These are phyloP conservation scores for Prionailurus viverrinus DNA, from an alignment of 2,113 vertebrate species.

Conservation along the genomic window DNA sequence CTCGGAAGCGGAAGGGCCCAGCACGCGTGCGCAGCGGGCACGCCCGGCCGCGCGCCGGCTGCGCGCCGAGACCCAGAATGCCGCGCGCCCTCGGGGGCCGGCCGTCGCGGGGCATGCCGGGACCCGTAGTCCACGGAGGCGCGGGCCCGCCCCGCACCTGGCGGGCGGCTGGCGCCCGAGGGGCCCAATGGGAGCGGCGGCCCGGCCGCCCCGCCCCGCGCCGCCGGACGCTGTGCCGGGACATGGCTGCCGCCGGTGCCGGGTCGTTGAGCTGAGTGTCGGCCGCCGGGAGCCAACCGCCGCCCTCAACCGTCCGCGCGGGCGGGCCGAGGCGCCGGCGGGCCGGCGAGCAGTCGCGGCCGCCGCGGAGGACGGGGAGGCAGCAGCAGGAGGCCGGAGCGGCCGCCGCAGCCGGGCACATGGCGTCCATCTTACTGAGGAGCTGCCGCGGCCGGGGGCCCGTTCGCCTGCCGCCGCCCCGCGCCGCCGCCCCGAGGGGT, in stretches of 20 bases:
- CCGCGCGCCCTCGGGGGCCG: fast-evolving
- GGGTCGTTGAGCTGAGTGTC: slow-evolving; percentile 50
- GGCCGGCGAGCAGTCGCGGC: slow-evolving; percentile 9
- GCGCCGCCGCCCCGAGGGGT: slow-evolving; percentile 49
- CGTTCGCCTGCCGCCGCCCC: slow-evolving; percentile 20
- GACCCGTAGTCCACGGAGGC: neutral
- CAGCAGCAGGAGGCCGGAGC: neutral
- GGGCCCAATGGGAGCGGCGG: slow-evolving; percentile 67
- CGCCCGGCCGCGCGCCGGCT: no score
- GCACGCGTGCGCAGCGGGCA: neutral
- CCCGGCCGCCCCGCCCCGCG: slow-evolving; percentile 48
- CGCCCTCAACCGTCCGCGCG: neutral
- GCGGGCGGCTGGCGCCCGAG: neutral
- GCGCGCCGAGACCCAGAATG: neutral
- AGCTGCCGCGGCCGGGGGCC: slow-evolving; percentile 69
- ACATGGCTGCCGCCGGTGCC: slow-evolving; percentile 61
- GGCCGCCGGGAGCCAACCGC: neutral
- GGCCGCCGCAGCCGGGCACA: slow-evolving; percentile 43
- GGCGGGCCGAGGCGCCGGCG: neutral
- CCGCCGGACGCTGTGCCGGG: slow-evolving; percentile 28
- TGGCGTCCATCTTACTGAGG: slow-evolving; percentile 83
- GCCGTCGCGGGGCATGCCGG: neutral
- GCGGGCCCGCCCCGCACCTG: slow-evolving; percentile 29
- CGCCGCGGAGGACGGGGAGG: neutral
- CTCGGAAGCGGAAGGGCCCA: fast-evolving